Conservation (phyloP, 2,888 invertebrate species). For the Uropetala carovei region DNA sequence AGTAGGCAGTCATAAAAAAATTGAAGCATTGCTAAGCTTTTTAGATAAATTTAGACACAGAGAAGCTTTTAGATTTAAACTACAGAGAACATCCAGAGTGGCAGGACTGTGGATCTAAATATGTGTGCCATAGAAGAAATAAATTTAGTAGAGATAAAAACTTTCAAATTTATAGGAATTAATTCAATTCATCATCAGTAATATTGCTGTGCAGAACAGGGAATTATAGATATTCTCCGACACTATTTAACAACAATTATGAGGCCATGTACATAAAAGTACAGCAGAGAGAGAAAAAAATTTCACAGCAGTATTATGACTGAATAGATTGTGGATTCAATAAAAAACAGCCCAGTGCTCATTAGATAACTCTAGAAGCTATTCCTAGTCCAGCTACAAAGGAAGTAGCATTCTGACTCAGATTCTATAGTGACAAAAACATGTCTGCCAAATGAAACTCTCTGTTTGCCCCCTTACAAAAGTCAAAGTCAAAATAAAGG, state of each 20-base stretch:
- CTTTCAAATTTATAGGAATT: neutral
- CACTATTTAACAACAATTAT: neutral
- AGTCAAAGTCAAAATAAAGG: slow-evolving; percentile 66
- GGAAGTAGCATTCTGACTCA: slow-evolving; percentile 64
- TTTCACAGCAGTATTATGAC: neutral
- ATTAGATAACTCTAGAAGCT: slow-evolving; percentile 43
- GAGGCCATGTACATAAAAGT: slow-evolving; percentile 23
- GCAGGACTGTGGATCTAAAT: slow-evolving; percentile 52
- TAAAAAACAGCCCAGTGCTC: slow-evolving; percentile 56
- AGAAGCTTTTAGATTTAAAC: slow-evolving; percentile 54
- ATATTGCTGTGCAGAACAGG: slow-evolving; percentile 47
- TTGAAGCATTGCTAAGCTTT: slow-evolving; percentile 50
- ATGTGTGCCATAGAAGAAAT: slow-evolving; percentile 36
- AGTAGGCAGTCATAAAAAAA: slow-evolving; percentile 32
- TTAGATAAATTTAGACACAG: slow-evolving; percentile 52
- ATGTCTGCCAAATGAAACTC: slow-evolving; percentile 60
- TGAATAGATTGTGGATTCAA: slow-evolving; percentile 38
- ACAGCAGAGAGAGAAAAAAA: slow-evolving; percentile 16
- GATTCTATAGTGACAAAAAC: slow-evolving; percentile 65
- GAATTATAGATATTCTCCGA: neutral
- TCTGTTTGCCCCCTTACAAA: slow-evolving; percentile 67
- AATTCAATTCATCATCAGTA: slow-evolving; percentile 27
- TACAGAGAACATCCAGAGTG: slow-evolving; percentile 59
- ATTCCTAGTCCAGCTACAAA: slow-evolving; percentile 50
- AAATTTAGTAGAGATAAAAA: slow-evolving; percentile 46